Evolutionary conservation across 2,113 vertebrate genomes (phyloP).

Genomic region (Pachypanchax playfairii): DNA sequence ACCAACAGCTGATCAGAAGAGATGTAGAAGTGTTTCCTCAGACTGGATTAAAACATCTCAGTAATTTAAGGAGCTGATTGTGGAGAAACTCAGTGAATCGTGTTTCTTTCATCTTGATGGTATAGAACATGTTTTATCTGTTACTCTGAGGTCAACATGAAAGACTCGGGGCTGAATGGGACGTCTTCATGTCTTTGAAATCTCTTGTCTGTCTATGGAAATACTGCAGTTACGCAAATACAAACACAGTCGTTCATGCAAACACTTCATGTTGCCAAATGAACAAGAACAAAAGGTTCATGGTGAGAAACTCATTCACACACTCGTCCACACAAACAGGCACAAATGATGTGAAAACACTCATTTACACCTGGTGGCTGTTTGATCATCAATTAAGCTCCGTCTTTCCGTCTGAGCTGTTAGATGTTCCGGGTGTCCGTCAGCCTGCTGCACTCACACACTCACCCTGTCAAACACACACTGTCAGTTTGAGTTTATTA

Average conservation of each 20-base stretch:
- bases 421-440: slow-evolving; percentile 42
- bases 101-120: slow-evolving; percentile 71
- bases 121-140: slow-evolving; percentile 43
- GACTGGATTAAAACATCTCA: slow-evolving; percentile 52
- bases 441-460: slow-evolving; percentile 18
- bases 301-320: slow-evolving; percentile 43
- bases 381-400: slow-evolving; percentile 80
- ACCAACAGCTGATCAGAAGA: slow-evolving; percentile 9
- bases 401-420: slow-evolving; percentile 55
- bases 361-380: slow-evolving; percentile 74
- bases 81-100: too few species aligned
- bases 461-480: too few species aligned
- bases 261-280: slow-evolving; percentile 17
- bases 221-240: slow-evolving; percentile 34
- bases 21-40: slow-evolving; percentile 17
- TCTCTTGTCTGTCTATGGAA: slow-evolving; percentile 52
- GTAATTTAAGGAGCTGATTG: slow-evolving; percentile 36
- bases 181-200: slow-evolving; percentile 68
- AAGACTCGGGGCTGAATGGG: slow-evolving; percentile 74
- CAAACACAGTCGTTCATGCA: slow-evolving; percentile 26
- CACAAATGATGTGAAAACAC: slow-evolving; percentile 51
- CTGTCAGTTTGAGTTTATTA: too few species aligned
- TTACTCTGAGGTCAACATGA: slow-evolving; percentile 78
- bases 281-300: slow-evolving; percentile 46
- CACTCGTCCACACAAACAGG: slow-evolving; percentile 5